phyloP scores from a whole-genome alignment of 2,888 invertebrate species.

The Listrodromus nycthemerus region DNA sequence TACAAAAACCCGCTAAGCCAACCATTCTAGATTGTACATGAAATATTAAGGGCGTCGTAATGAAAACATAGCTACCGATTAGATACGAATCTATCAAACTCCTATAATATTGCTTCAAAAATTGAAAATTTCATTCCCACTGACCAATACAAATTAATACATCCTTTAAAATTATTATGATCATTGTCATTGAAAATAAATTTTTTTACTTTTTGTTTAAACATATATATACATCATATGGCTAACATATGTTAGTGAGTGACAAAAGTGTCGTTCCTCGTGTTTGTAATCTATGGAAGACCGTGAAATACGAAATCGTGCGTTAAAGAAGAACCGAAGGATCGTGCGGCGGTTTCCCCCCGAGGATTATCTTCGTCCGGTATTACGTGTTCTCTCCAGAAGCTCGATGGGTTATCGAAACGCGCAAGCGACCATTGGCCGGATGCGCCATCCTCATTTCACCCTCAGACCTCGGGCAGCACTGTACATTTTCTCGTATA shows the following conservation, averaged over 20 bases:
- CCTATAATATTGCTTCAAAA: neutral
- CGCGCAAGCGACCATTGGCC: conserved; percentile 20
- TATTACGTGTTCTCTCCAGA: conserved; percentile 60
- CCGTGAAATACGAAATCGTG: conserved; percentile 51
- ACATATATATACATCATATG: neutral
- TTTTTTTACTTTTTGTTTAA: neutral
- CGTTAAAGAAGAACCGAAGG: conserved; percentile 42
- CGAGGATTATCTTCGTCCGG: conserved; percentile 62
- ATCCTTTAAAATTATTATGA: too few species aligned
- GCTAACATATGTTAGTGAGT: conserved; percentile 1
- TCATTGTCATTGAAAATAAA: neutral
- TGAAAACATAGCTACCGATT: conserved; percentile 15
- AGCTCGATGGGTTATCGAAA: conserved; percentile 54
- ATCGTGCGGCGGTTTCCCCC: conserved; percentile 57
- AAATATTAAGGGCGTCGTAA: neutral
- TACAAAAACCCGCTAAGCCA: conserved; percentile 26
- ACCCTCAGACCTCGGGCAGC: conserved; percentile 3
- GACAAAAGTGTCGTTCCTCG: conserved; percentile 19
- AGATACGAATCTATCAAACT: conserved; percentile 27
- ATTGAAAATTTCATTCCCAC: neutral
- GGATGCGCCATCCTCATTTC: conserved; percentile 17
- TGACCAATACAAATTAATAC: neutral
- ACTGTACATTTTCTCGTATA: conserved; percentile 12
- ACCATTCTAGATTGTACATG: neutral
- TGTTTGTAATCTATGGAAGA: conserved; percentile 35